phyloP scores from a whole-genome alignment of 2,113 vertebrate species.

The Sphyrna mokarran region DNA sequence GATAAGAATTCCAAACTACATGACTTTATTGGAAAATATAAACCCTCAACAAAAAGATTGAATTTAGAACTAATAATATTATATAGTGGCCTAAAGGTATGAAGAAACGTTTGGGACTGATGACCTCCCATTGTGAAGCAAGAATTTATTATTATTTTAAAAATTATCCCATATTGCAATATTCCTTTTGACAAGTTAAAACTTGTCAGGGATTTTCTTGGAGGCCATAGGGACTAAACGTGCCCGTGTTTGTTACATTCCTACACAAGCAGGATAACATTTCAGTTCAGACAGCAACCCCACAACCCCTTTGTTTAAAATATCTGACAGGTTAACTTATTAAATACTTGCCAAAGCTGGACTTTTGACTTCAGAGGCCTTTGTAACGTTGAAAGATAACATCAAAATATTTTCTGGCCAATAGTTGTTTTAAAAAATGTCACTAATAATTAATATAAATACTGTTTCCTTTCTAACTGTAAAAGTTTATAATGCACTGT shows the following conservation, averaged over 20 bases:
- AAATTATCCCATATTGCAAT: background rate
- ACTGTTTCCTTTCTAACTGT: background rate
- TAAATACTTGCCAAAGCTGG: background rate
- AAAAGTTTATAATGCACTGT: background rate
- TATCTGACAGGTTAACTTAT: conserved; percentile 9
- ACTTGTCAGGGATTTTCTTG: background rate
- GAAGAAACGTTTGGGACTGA: background rate
- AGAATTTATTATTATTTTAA: background rate
- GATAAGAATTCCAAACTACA: background rate
- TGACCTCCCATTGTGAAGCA: background rate
- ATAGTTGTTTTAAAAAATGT: background rate
- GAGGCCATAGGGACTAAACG: background rate
- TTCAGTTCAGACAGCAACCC: background rate
- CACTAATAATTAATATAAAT: conserved; percentile 2
- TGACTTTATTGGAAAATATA: background rate
- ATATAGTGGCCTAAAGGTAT: background rate
- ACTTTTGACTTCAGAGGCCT: background rate
- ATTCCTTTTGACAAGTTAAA: background rate
- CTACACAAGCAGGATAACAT: background rate
- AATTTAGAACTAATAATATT: background rate
- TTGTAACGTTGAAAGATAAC: background rate
- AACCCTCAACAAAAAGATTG: background rate
- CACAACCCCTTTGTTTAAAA: background rate
- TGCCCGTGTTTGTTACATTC: background rate
- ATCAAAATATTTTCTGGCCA: background rate